Evolutionary conservation across 2,797 vertebrate species (phyloP), one percentile per base, ranked within the genome.

Genomic region (Anniella stebbinsi): DNA sequence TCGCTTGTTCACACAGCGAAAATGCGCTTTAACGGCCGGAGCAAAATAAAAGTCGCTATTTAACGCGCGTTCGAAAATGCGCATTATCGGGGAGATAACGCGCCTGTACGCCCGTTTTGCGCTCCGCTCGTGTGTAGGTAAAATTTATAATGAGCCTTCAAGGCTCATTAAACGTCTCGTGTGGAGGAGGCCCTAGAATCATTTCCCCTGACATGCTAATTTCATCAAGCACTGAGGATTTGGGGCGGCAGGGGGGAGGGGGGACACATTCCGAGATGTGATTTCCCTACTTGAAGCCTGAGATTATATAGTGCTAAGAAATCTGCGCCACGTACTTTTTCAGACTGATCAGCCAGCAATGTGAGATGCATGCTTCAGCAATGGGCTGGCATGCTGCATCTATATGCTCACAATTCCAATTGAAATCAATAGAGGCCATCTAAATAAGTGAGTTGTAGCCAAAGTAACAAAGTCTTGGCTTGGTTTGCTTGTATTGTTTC

Each of bases 331-430:
- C 48, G 17, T 54, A 28, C 77, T 51, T 76, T 77, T 8, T n/a
- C 4, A 6, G 48, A 57, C 17, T 80, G 78, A 57, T 80, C 33
- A 80, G 33, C 78, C 17, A 80, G 33, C 48, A 76, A 72, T 60
- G 23, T 38, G 28, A 77, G 72, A 87, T 48, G 5, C 28, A 87
- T 48, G 41, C 38, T 48, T 63, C 36, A 66, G 41, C 21, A 30
- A 87, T 57, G 73, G 28, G 25, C 45, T 77, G 73, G 60, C 57
- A 87, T 77, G 60, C 36, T 87, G 21, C 75, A 87, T 78, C 57
- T 77, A 87, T 87, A 45, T 17, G 23, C 2, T 80, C 60, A 51
- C 23, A 63, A 51, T 45, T 66, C 23, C 66, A 82, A n/a, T 45
- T 73, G 54, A 88, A 88, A 60, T 82, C 69, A 36, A 72, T 48